These are phyloP conservation scores for Nothocercus nigrocapillus DNA, from an alignment of 2,113 vertebrate species.

Conservation along the genomic window DNA sequence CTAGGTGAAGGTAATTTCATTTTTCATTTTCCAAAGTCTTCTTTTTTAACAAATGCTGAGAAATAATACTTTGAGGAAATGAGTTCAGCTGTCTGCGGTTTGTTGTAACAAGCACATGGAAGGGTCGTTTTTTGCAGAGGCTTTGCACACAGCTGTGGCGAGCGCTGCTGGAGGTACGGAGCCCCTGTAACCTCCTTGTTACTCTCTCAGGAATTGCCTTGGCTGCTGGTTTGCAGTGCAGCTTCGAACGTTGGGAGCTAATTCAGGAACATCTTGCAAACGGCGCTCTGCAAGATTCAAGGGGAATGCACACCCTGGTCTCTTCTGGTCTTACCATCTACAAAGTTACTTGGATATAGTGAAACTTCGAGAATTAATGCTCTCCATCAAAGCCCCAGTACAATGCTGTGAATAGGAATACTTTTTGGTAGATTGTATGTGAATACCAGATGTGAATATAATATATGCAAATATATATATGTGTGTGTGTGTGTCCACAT, in stretches of 20 bases:
- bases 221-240: neutral
- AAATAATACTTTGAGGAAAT: neutral
- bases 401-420: neutral
- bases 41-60: neutral
- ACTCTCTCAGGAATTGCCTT: neutral
- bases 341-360: neutral
- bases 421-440: neutral
- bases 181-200: neutral
- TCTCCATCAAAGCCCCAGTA: neutral
- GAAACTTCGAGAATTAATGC: neutral
- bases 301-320: neutral
- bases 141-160: neutral
- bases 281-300: neutral
- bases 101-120: neutral
- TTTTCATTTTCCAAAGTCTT: neutral
- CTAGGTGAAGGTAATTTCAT: neutral
- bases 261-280: neutral
- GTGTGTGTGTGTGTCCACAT: too few relatives aligned
- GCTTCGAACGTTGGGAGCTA: neutral
- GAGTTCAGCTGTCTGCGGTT: neutral
- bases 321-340: neutral
- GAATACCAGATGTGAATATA: neutral
- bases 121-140: neutral
- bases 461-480: neutral
- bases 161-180: neutral